Percentiles rank a stretch among this genome's conserved stretches.
phyloP scores from a whole-genome alignment of 2,888 invertebrate genomes.

The Tetanocera ferruginea region DNA sequence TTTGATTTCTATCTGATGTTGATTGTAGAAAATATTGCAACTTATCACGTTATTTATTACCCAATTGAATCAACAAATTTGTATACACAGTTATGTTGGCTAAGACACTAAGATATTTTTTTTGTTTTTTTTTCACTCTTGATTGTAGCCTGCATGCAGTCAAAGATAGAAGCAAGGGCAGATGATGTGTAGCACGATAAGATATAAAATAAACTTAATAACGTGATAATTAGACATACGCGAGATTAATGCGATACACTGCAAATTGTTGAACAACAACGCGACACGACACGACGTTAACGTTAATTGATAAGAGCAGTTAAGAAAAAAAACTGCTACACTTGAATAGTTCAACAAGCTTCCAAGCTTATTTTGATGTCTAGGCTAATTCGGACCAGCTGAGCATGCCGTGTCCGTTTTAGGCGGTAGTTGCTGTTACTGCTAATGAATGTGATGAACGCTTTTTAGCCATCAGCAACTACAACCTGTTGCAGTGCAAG shows the following conservation, averaged over 20 bases:
- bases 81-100: not conserved
- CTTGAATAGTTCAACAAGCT: not conserved
- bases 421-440: no score
- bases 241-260: not conserved
- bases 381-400: no score
- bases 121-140: not conserved
- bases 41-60: not conserved
- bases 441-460: no score
- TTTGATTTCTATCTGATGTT: not conserved
- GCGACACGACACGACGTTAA: not conserved
- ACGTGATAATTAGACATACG: not conserved
- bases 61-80: not conserved
- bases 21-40: no score
- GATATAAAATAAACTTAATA: not conserved
- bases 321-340: not conserved
- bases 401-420: no score
- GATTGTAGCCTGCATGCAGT: not conserved
- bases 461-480: no score
- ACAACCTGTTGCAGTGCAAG: no score
- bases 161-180: not conserved
- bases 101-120: not conserved
- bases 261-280: not conserved
- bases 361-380: no score
- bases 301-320: not conserved
- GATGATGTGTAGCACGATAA: constrained; percentile 2